A percentile compares a stretch with the other conserved stretches of the same genome.
These are phyloP conservation scores for Nycticebus coucang DNA, from an alignment of 2,113 vertebrate genomes.

Conservation along the genomic window DNA sequence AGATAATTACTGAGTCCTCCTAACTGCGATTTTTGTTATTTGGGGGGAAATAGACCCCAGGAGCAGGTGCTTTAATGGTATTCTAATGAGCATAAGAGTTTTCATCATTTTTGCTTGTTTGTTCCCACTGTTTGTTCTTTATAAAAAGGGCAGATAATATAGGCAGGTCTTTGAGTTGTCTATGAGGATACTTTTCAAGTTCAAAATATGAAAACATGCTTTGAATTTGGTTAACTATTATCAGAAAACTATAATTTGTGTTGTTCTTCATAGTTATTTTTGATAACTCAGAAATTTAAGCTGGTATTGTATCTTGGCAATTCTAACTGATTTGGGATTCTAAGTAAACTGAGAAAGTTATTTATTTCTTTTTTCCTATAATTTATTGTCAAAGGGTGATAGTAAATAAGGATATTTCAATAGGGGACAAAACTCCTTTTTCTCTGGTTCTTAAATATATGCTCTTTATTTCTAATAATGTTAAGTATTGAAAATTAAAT, in stretches of 20 bases:
- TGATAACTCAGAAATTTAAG: slow-evolving; percentile 27
- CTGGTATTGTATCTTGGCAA: not conserved
- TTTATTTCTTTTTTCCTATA: slow-evolving; percentile 40
- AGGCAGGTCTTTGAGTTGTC: not conserved
- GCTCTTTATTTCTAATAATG: slow-evolving; percentile 51
- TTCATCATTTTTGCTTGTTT: slow-evolving; percentile 20
- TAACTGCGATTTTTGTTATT: slow-evolving; percentile 31
- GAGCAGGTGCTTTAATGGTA: not conserved
- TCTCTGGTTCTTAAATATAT: not conserved
- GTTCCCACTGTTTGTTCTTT: slow-evolving; percentile 1
- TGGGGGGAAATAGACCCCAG: slow-evolving; percentile 13
- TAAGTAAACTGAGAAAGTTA: slow-evolving; percentile 9
- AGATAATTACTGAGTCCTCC: not conserved
- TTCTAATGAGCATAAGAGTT: not conserved
- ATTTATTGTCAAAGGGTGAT: not conserved
- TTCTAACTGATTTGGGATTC: slow-evolving; percentile 21
- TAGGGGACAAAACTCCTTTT: not conserved
- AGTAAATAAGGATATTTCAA: not conserved
- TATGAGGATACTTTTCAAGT: slow-evolving; percentile 4
- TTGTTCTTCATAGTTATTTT: slow-evolving; percentile 50
- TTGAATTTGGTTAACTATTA: slow-evolving; percentile 33
- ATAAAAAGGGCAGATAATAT: not conserved
- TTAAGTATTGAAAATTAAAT: slow-evolving; percentile 50
- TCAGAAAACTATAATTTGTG: not conserved
- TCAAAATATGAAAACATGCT: slow-evolving; percentile 16